Evolutionary conservation across 2,797 vertebrate species (phyloP), one percentile per base, ranked within the genome.

Genomic region (Gymnocypris eckloni): DNA sequence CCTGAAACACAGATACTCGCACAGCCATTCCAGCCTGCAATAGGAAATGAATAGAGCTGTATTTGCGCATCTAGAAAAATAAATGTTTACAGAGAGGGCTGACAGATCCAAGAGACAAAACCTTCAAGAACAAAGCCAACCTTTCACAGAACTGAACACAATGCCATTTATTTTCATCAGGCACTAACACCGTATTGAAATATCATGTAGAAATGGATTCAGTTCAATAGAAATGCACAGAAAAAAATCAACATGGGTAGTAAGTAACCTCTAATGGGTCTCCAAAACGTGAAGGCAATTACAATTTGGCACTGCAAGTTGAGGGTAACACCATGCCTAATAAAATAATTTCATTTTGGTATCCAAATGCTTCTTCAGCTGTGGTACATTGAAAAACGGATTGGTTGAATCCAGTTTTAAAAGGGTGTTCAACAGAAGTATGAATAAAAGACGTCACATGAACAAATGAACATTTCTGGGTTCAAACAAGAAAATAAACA

Each of bases 101-200:
- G 45, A 76, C 43, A 52, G 45, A 64, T 72, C 22, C 4, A 39
- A 39, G 54, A 67, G 69, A 50, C 48, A 66, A 75, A 79, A 37
- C 37, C 28, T 84, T 86, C 71, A 86, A 70, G 84, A 85, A 81
- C 85, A 87, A 78, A 81, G 77, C 79, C 69, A 80, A 70, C 22
- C 75, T 78, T 75, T 85, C 71, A 84, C 84, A 88, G 77, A 89
- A 85, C 86, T 64, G 77, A 86, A 87, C 71, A 75, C 83, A 86
- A 81, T 85, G 45, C 82, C 79, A 82, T 88, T 87, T 90, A 90
- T 90, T 89, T 86, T 80, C 20, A 8, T 78, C 86, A 79, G 79
- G 61, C 84, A 84, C 84, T 87, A 85, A 87, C 87, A 87, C 75
- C 52, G 83, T 70, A 85, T 67, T 76, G 84, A 89, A 89, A 88